Evolutionary conservation across 2,888 invertebrate species (phyloP).

Genomic region (Lysandra bellargus): DNA sequence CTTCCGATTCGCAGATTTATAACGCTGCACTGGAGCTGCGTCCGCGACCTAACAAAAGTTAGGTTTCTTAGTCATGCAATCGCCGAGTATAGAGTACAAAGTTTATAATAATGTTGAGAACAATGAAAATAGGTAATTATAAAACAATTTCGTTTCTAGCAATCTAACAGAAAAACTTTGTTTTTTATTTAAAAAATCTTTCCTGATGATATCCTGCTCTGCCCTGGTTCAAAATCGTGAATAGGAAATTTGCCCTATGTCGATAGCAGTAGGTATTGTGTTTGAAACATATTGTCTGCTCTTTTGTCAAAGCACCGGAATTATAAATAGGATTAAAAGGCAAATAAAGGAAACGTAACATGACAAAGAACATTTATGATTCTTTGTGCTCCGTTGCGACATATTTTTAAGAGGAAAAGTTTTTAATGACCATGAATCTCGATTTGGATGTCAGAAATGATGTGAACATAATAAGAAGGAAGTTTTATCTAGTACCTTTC

Average conservation of each 20-base stretch:
- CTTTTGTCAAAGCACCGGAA: background rate
- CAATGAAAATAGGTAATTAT: background rate
- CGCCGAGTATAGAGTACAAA: background rate
- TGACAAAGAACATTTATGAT: conserved; percentile 30
- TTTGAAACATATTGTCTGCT: background rate
- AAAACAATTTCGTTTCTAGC: background rate
- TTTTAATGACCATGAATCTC: conserved; percentile 23
- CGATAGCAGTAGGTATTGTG: background rate
- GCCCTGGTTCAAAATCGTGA: background rate
- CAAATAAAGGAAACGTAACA: conserved; percentile 29
- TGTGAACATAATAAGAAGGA: background rate
- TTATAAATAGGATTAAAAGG: conserved; percentile 17
- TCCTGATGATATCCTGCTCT: background rate
- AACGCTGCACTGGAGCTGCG: background rate
- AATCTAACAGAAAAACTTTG: too few species aligned
- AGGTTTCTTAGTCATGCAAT: background rate
- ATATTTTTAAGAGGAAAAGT: conserved; percentile 31
- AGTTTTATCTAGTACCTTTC: background rate
- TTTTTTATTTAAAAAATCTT: background rate
- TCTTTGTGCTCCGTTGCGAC: conserved; percentile 27
- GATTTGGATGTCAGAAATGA: conserved; percentile 4
- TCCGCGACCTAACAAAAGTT: background rate
- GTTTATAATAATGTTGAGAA: background rate
- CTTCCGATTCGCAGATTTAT: conserved; percentile 37
- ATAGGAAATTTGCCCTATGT: background rate